Evolutionary conservation across 1,140 invertebrate genomes (phyloP).

Genomic region (Sycobia sp.): DNA sequence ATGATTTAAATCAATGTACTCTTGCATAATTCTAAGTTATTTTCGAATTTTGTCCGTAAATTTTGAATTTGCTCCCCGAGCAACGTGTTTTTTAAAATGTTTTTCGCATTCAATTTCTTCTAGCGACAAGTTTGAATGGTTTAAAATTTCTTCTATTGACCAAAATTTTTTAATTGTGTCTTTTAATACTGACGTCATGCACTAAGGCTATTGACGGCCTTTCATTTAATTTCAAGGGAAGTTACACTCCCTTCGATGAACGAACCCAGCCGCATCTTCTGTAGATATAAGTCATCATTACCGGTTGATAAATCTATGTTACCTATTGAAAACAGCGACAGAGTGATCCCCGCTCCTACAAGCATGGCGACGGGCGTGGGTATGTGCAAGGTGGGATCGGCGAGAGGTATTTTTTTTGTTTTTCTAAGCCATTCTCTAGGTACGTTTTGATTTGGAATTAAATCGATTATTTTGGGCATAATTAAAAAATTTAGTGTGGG

Average conservation of each 20-base stretch:
- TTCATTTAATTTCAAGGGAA: too few species aligned
- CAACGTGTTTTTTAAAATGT: slow-evolving; percentile 13
- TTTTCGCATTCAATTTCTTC: slow-evolving; percentile 13
- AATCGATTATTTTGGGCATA: slow-evolving; percentile 32
- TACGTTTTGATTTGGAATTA: slow-evolving; percentile 30
- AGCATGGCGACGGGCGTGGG: slow-evolving; percentile 35
- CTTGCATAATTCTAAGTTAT: slow-evolving; percentile 43
- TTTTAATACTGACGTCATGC: too few species aligned
- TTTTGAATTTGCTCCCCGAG: not conserved
- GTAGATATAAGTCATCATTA: slow-evolving; percentile 30
- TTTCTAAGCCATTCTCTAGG: slow-evolving; percentile 32
- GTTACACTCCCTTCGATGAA: not conserved
- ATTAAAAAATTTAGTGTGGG: slow-evolving; percentile 5
- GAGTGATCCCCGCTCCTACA: slow-evolving; percentile 29
- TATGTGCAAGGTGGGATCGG: slow-evolving; percentile 38
- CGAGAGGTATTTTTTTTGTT: slow-evolving; percentile 29
- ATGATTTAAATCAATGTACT: slow-evolving; percentile 50
- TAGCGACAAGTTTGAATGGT: too few species aligned
- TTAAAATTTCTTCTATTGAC: too few species aligned
- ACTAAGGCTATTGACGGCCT: not conserved
- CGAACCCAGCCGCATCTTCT: slow-evolving; percentile 31
- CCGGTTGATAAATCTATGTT: slow-evolving; percentile 30
- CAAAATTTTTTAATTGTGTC: slow-evolving; percentile 9
- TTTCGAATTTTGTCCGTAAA: slow-evolving; percentile 13
- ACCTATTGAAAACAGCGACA: slow-evolving; percentile 36